These are phyloP conservation scores for Oasisia sp. DNA, from an alignment of 2,888 invertebrate species.

Conservation along the genomic window DNA sequence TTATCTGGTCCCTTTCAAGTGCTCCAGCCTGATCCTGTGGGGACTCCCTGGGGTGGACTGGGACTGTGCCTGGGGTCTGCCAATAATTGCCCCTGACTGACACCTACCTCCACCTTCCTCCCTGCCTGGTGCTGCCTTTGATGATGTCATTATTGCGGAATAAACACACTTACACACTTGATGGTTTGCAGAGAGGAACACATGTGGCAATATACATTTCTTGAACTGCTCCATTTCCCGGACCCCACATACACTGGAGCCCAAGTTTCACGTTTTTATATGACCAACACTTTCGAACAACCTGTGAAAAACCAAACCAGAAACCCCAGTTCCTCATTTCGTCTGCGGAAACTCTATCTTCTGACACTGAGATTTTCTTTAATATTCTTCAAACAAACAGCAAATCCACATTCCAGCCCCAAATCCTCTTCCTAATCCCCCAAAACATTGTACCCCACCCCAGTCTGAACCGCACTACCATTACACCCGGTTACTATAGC, in stretches of 20 bases:
- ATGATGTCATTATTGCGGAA: background rate
- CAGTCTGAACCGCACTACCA: too few relatives aligned
- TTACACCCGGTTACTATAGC: too few relatives aligned
- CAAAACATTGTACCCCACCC: background rate
- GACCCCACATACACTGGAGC: background rate
- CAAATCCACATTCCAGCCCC: background rate
- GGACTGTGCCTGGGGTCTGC: background rate
- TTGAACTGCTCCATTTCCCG: background rate
- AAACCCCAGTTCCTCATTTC: background rate
- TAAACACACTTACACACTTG: slow-evolving; percentile 17
- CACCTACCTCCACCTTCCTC: background rate
- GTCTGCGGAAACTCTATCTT: background rate
- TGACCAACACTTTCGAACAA: background rate
- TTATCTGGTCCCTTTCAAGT: background rate
- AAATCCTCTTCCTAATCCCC: background rate
- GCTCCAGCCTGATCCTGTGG: background rate
- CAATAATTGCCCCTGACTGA: background rate
- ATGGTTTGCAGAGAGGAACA: background rate
- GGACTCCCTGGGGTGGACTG: background rate
- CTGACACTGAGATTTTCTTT: background rate
- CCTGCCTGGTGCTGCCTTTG: background rate
- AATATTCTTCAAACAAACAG: background rate
- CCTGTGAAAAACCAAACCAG: background rate
- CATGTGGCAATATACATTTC: background rate
- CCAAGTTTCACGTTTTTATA: background rate